Base-by-base conservation (phyloP, 2,113 vertebrate species). In the Emydocephalus ijimae region DNA sequence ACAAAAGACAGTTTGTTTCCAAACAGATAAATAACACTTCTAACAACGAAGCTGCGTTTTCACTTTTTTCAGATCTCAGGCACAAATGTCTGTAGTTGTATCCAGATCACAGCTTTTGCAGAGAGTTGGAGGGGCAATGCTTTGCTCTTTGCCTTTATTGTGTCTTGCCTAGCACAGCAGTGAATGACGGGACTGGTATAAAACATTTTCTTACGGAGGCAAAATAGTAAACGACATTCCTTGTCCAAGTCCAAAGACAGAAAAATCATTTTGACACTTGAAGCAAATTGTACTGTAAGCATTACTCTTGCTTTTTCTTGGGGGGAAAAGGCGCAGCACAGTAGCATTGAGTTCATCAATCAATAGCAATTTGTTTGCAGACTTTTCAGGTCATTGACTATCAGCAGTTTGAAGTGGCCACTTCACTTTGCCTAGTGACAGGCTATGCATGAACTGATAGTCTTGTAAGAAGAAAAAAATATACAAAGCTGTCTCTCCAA, bases 1-100 rank as follows among this genome's bases (percentile, higher is more conserved):
- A 96, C 94, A 96, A 96, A 95, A 94, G 95, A 89, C 87, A 95
- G 92, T 93, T 96, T 96, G 93, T 96, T 96, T 96, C 95, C 93
- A 96, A 96, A 92, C 94, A 95, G 89, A 96, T 64, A 39, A 26
- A 20, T 54, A 95, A 91, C 74, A 18, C 87, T 24, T 57, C 29
- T 48, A 90, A 34, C 45, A 90, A 89, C 23, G 81, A 48, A 90
- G n/a, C 43, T 90, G n/a, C 12, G 54, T 29, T 87, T 87, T 39
- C 7, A 24, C 52, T 61, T 86, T 23, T 50, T 89, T 48, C 14
- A 61, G 45, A 64, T 45, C 55, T 90, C 15, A 48, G 61, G n/a
- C 88, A 90, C 45, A 87, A 92, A 90, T 54, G 88, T 85, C 45
- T 57, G 43, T 52, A 34, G 56, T 64, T 87, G 45, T 39, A 26